phyloP scores from a whole-genome alignment of 2,888 invertebrate genomes.

The Ashinkailepas kermadecensis region DNA sequence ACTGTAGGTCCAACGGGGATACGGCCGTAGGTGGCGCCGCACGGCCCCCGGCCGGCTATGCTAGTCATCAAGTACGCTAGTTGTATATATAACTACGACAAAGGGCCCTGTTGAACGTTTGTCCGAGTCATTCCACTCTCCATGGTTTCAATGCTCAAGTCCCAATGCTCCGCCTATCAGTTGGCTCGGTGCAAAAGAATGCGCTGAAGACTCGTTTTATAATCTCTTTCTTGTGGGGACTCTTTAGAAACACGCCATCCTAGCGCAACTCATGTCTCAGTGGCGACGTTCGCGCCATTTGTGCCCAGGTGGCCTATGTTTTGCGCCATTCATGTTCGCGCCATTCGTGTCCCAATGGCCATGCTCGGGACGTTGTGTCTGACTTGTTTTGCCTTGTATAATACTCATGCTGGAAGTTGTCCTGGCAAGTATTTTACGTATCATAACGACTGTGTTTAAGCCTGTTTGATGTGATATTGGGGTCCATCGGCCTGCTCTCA shows the following conservation, averaged over 20 bases:
- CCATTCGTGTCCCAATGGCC: neutral
- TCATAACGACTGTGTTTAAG: neutral
- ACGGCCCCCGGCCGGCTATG: neutral
- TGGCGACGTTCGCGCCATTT: too few relatives aligned
- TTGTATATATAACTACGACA: neutral
- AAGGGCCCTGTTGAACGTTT: neutral
- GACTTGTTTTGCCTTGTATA: neutral
- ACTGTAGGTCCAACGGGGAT: neutral
- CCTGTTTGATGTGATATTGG: conserved; percentile 5
- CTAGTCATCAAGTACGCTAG: conserved; percentile 5
- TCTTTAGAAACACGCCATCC: too few relatives aligned
- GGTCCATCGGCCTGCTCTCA: neutral
- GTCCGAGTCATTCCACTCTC: conserved; percentile 10
- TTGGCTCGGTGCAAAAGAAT: neutral
- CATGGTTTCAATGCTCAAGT: conserved; percentile 7
- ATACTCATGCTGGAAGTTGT: conserved; percentile 2
- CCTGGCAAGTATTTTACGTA: neutral
- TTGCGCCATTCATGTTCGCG: neutral
- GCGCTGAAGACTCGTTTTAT: neutral
- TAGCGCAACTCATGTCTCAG: too few relatives aligned
- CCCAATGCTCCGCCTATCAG: neutral
- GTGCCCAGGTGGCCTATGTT: too few relatives aligned
- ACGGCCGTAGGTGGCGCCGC: neutral
- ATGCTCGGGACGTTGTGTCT: too few relatives aligned
- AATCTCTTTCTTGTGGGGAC: neutral